A percentile compares a stretch with the other conserved stretches of the same genome.
Conservation (phyloP, 2,888 invertebrate species). For the Ecdyonurus torrentis region DNA sequence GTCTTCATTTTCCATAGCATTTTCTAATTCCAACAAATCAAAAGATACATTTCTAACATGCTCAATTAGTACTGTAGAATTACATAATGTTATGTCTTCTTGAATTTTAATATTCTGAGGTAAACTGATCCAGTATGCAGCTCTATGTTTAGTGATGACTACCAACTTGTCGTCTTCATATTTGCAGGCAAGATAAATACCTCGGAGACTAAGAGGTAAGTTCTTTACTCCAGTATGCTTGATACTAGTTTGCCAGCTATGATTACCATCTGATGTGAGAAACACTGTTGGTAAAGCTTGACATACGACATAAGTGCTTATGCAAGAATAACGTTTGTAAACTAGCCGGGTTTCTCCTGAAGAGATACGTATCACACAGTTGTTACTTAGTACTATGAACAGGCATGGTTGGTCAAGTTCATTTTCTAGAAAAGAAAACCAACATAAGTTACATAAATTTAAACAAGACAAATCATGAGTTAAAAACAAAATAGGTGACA, state of each 20-base stretch:
- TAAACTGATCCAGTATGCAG: background rate
- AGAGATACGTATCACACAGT: background rate
- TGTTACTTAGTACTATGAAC: no score
- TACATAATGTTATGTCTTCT: background rate
- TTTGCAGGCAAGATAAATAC: background rate
- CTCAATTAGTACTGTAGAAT: background rate
- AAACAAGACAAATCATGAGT: no score
- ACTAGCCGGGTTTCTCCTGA: background rate
- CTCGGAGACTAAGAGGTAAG: background rate
- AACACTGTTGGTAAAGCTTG: background rate
- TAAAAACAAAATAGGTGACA: no score
- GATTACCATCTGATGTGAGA: background rate
- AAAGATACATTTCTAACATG: background rate
- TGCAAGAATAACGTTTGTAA: background rate
- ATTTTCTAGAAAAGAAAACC: no score
- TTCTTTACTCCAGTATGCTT: background rate
- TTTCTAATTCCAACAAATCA: background rate
- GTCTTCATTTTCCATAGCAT: background rate
- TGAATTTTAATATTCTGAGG: background rate
- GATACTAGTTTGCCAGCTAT: background rate
- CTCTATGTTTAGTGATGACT: background rate
- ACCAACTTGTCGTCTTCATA: background rate
- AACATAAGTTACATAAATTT: no score
- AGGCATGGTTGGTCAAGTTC: no score
- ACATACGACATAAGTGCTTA: background rate